These are phyloP conservation scores for Clanis bilineata DNA, from an alignment of 2,888 invertebrate species.

Conservation along the genomic window DNA sequence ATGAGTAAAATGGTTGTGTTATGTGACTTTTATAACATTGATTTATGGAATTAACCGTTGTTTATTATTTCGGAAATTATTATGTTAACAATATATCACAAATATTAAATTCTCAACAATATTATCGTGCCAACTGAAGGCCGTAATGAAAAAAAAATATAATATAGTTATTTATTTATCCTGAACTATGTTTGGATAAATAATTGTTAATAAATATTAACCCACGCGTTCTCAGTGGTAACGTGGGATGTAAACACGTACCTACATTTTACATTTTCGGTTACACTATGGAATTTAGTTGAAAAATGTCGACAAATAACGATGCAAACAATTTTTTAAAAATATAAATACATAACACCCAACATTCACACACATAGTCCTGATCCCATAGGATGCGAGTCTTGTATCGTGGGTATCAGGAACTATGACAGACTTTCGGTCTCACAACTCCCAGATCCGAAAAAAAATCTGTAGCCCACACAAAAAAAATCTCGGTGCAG, in stretches of 20 bases:
- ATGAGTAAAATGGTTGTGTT: neutral
- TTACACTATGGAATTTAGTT: neutral
- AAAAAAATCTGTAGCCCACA: no score
- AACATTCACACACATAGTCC: no score
- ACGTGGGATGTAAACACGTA: neutral
- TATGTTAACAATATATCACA: neutral
- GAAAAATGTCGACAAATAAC: neutral
- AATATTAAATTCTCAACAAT: neutral
- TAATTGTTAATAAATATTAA: neutral
- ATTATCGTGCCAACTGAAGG: neutral
- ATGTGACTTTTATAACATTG: neutral
- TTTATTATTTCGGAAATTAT: neutral
- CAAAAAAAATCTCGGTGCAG: no score
- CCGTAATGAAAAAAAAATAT: neutral
- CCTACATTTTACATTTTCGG: neutral
- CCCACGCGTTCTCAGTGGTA: neutral
- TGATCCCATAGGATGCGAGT: no score
- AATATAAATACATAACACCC: no score
- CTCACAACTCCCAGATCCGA: no score
- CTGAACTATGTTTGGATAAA: neutral
- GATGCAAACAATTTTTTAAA: no score
- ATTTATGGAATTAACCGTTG: neutral
- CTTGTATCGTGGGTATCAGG: no score
- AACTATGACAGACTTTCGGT: no score
- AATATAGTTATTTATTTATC: neutral